A percentile compares a stretch with the other conserved stretches of the same genome.
These are phyloP conservation scores for Ormia ochracea DNA, from an alignment of 2,888 invertebrate genomes.

Conservation along the genomic window DNA sequence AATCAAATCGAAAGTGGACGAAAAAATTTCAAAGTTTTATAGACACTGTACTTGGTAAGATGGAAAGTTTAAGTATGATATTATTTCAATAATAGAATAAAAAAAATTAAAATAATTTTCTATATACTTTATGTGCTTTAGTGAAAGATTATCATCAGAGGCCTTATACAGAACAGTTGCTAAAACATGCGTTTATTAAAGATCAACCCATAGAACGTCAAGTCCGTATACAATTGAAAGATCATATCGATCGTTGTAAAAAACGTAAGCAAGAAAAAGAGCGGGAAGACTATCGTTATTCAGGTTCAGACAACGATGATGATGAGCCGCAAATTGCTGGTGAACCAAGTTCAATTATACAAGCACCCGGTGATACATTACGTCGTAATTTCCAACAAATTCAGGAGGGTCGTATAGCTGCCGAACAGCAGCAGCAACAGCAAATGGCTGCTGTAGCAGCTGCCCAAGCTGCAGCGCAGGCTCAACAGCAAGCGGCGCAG, in stretches of 20 bases:
- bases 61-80: background rate
- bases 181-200: slow-evolving; percentile 98
- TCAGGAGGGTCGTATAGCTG: slow-evolving; percentile 86
- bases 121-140: slow-evolving; percentile 51
- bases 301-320: slow-evolving; percentile 98
- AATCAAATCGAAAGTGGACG: slow-evolving; percentile 95
- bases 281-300: slow-evolving; percentile 88
- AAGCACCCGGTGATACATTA: slow-evolving; percentile 91
- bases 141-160: slow-evolving; percentile 99
- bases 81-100: background rate
- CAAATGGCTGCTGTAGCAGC: slow-evolving; percentile 72
- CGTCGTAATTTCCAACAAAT: slow-evolving; percentile 98
- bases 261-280: slow-evolving; percentile 94
- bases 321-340: slow-evolving; percentile 94
- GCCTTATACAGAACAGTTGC: slow-evolving; percentile 97
- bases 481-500: slow-evolving; percentile 72
- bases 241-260: slow-evolving; percentile 98
- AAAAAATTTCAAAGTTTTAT: slow-evolving; percentile 99
- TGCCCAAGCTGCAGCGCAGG: slow-evolving; percentile 70
- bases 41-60: slow-evolving; percentile 89
- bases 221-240: slow-evolving; percentile 98
- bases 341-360: slow-evolving; percentile 95
- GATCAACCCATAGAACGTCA: slow-evolving; percentile 99
- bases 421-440: slow-evolving; percentile 80
- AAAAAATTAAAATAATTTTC: background rate